Evolutionary conservation across 2,888 invertebrate species (phyloP).

Genomic region (Chrysolina americana): DNA sequence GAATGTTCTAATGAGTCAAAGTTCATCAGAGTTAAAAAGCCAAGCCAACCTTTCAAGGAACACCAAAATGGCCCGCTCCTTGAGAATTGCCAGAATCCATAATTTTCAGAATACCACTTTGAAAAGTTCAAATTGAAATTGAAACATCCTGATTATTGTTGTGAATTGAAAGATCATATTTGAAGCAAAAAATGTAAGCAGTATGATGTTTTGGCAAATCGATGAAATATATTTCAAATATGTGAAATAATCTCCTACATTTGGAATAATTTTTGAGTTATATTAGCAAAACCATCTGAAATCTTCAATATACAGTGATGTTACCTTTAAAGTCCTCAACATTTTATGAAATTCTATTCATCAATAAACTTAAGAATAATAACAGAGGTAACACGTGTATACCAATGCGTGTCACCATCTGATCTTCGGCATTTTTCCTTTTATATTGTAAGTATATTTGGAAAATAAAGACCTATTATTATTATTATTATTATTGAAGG

Average conservation of each 20-base stretch:
- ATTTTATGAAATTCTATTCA: too few species aligned
- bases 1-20: background rate
- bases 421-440: too few species aligned
- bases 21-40: background rate
- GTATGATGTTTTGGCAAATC: constrained; percentile 23
- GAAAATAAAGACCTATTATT: too few species aligned
- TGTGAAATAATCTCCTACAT: constrained; percentile 21
- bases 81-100: constrained; percentile 24
- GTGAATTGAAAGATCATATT: constrained; percentile 30
- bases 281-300: background rate
- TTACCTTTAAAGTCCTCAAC: too few species aligned
- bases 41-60: constrained; percentile 20
- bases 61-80: constrained; percentile 25
- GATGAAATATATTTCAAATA: constrained; percentile 24
- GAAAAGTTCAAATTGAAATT: constrained; percentile 30
- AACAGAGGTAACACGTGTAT: too few species aligned
- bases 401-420: too few species aligned
- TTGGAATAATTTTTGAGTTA: constrained; percentile 2
- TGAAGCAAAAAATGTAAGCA: constrained; percentile 8
- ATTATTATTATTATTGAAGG: too few species aligned
- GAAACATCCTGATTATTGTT: constrained; percentile 32
- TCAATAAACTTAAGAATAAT: too few species aligned
- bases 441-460: too few species aligned
- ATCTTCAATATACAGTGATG: too few species aligned
- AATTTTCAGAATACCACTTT: constrained; percentile 29